Evolutionary conservation across 2,888 invertebrate genomes (phyloP), one percentile per base, ranked within the genome.

Genomic region (Altica lythri): DNA sequence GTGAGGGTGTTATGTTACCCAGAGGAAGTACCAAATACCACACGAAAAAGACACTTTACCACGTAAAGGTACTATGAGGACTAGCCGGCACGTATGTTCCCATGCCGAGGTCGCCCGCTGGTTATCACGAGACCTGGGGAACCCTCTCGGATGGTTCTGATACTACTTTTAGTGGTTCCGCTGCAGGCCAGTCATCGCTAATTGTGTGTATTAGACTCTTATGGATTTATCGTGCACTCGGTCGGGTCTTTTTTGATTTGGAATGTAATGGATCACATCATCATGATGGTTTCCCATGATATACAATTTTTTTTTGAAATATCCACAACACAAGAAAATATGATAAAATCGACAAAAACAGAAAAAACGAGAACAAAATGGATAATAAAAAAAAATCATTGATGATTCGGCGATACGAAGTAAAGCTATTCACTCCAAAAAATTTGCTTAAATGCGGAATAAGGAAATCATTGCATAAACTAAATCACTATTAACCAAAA

Each of bases 31-130:
- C n/a, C n/a, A n/a, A n/a, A n/a, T 6, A 27, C 27, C 27, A 27
- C 27, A 27, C 27, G 27, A 8, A 27, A 9, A 12, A 25, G 40
- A 40, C 40, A 40, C 17, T 25, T 40, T 40, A 34, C 25, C 22
- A 17, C 40, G 40, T 22, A 22, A 38, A 38, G 4, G 4, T 5
- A 5, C 38, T 38, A 55, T 55, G 55, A 53, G 50, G 55, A 55
- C 50, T 35, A 30, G 40, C 44, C 25, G 55, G 34, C 55, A 51
- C 45, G 50, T 55, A 47, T 53, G 54, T 63, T 63, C 63, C 63
- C 63, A 63, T 59, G 61, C 43, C 58, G 54, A 57, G 56, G 45
- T 51, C 43, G 61, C 65, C 65, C 65, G 43, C 46, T 57, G 62
- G 65, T 58, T 56, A 57, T 65, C 65, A 63, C 63, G 63, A 55